These are phyloP conservation scores for Diacarnus erythraeanus DNA, from an alignment of 37 sponge, comb jelly and placozoan species.

Conservation along the genomic window DNA sequence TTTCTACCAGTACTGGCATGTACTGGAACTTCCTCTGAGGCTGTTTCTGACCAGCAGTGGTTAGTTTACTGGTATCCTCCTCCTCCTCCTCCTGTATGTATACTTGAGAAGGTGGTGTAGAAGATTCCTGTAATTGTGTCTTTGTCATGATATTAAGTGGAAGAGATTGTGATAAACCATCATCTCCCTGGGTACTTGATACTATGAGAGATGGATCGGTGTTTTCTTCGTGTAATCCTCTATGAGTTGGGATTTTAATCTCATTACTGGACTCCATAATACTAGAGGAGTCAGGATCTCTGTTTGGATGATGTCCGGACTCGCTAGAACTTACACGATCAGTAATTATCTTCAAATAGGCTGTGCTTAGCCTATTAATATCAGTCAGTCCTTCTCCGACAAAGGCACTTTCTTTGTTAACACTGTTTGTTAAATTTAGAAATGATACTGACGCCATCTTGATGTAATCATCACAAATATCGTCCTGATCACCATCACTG, in stretches of 20 bases:
- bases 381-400: background rate
- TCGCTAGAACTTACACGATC: background rate
- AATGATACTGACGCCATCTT: slow-evolving; percentile 25
- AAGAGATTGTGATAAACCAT: no score
- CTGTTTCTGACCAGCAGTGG: background rate
- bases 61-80: no score
- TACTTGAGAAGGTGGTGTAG: no score
- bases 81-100: no score
- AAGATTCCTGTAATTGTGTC: no score
- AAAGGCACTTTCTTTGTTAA: background rate
- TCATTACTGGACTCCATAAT: background rate
- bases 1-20: background rate
- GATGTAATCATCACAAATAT: slow-evolving; percentile 35
- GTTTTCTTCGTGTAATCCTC: no score
- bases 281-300: background rate
- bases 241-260: background rate
- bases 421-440: no score
- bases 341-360: slow-evolving; percentile 30
- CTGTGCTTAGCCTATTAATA: background rate
- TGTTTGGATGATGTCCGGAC: background rate
- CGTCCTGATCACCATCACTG: slow-evolving; percentile 27
- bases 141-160: no score
- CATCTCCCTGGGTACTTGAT: no score
- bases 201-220: background rate
- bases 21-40: slow-evolving; percentile 5